Conservation (phyloP, 2,888 invertebrate species). For the Onchidella celtica region DNA sequence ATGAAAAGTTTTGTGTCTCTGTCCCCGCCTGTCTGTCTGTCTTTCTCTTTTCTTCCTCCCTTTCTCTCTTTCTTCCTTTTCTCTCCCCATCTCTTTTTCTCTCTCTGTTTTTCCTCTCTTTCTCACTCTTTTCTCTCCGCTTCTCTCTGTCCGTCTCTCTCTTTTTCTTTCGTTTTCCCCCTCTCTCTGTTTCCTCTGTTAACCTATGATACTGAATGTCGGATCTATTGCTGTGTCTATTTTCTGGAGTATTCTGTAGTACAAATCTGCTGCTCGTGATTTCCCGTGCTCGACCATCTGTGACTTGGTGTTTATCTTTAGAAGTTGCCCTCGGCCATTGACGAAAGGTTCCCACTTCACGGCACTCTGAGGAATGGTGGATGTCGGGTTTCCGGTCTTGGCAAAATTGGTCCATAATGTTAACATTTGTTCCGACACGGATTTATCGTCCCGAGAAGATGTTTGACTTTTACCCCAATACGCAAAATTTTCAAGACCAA, state of each 20-base stretch:
- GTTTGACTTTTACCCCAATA: not conserved
- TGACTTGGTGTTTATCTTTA: not conserved
- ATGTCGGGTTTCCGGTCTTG: constrained; percentile 6
- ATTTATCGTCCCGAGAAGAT: not conserved
- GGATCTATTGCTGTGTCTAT: not conserved
- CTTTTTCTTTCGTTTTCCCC: too few relatives aligned
- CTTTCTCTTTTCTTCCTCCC: too few relatives aligned
- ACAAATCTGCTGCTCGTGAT: not conserved
- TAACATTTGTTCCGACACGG: not conserved
- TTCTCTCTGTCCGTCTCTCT: too few relatives aligned
- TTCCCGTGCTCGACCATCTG: not conserved
- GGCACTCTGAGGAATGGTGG: not conserved
- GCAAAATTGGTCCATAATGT: constrained; percentile 31
- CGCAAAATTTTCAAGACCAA: not conserved
- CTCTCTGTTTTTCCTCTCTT: too few relatives aligned
- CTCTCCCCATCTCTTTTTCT: too few relatives aligned
- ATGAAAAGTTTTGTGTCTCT: too few relatives aligned
- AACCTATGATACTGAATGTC: not conserved
- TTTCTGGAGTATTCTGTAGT: not conserved
- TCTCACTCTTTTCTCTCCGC: too few relatives aligned
- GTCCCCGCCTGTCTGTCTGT: too few relatives aligned
- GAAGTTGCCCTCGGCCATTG: not conserved
- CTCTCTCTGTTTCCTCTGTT: too few relatives aligned
- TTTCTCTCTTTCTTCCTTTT: too few relatives aligned
- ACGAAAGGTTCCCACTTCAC: not conserved